Evolutionary conservation across 2,113 vertebrate genomes (phyloP).

Genomic region (Myiozetetes cayanensis): DNA sequence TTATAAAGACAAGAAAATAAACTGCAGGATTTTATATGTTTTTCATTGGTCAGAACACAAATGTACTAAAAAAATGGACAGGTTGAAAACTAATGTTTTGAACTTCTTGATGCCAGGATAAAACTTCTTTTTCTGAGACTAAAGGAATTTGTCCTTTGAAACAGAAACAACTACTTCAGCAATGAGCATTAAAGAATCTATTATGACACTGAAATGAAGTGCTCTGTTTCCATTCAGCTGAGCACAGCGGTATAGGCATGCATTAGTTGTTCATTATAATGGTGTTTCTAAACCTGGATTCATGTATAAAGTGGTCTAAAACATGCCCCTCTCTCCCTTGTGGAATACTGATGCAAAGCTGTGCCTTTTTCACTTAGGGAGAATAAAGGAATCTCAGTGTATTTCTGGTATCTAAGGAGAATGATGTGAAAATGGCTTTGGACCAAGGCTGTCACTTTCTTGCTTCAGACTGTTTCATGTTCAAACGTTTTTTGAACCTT

Average conservation of each 20-base stretch:
- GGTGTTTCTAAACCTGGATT: neutral
- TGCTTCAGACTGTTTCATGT: neutral
- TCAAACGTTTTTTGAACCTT: neutral
- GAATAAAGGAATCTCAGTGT: neutral
- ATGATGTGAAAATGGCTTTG: neutral
- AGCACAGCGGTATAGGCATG: neutral
- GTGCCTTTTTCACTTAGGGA: neutral
- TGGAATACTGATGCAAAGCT: neutral
- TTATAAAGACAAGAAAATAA: neutral
- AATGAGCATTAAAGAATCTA: neutral
- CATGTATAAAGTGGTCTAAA: neutral
- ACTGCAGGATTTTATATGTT: neutral
- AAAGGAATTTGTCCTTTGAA: slow-evolving; percentile 1
- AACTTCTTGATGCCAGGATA: neutral
- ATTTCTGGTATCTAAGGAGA: neutral
- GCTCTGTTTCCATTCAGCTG: neutral
- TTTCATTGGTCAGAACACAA: neutral
- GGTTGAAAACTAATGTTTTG: neutral
- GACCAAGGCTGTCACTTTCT: neutral
- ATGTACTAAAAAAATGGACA: neutral
- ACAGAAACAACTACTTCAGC: slow-evolving; percentile 11
- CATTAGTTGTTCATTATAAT: neutral
- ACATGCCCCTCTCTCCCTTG: neutral
- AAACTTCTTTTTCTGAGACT: neutral
- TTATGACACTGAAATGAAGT: neutral